A percentile compares a stretch with the other conserved stretches of the same genome.
Conservation (phyloP, 2,797 vertebrate genomes). For the Phalloptychus januarius region DNA sequence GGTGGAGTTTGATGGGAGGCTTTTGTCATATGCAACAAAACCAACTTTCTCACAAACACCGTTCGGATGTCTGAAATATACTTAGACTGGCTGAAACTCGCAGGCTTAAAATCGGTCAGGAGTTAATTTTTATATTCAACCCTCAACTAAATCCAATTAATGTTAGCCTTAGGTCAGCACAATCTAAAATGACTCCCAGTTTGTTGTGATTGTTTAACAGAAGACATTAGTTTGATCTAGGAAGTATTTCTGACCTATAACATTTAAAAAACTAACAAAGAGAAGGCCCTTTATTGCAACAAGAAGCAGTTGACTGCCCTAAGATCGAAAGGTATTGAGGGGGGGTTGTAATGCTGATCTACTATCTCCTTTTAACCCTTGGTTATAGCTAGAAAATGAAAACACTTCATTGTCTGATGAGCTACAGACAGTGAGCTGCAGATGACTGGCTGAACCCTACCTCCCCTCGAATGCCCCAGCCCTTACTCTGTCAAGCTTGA, state of each 20-base stretch:
- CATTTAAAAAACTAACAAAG: conserved; percentile 26
- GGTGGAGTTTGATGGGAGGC: background rate
- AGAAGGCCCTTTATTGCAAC: conserved; percentile 53
- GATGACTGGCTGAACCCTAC: conserved; percentile 34
- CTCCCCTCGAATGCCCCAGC: conserved; percentile 25
- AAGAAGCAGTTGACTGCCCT: conserved; percentile 50
- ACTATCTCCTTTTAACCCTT: conserved; percentile 52
- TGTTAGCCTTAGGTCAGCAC: background rate
- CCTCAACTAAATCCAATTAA: background rate
- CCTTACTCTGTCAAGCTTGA: conserved; percentile 71
- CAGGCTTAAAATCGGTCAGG: background rate
- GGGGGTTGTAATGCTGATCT: conserved; percentile 53
- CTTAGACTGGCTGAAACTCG: background rate
- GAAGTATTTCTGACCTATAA: background rate
- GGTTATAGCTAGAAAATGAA: conserved; percentile 59
- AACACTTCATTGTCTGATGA: conserved; percentile 71
- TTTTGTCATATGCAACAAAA: background rate
- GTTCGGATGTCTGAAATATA: background rate
- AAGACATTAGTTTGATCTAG: background rate
- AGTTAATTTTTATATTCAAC: background rate
- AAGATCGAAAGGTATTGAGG: conserved; percentile 44
- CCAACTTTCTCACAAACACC: background rate
- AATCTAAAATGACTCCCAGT: background rate
- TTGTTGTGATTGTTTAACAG: background rate
- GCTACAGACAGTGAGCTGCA: conserved; percentile 54